A percentile compares a stretch with the other conserved stretches of the same genome.
phyloP scores from a whole-genome alignment of 2,888 invertebrate species.

The Marasmarcha lunaedactyla region DNA sequence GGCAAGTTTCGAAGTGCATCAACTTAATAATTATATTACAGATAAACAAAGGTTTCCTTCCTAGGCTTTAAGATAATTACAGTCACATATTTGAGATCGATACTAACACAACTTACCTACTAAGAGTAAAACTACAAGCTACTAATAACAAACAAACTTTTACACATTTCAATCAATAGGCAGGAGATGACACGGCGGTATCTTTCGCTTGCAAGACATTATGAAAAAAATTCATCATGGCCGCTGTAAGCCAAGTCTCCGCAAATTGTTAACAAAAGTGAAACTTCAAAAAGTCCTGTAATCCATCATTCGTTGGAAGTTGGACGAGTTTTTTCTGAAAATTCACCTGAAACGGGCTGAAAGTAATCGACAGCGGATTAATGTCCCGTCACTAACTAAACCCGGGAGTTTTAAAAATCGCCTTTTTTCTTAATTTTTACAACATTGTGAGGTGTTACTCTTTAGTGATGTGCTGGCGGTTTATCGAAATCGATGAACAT shows the following conservation, averaged over 20 bases:
- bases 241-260: not conserved
- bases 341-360: slow-evolving; percentile 4
- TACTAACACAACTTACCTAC: no score
- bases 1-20: no score
- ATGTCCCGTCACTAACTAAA: slow-evolving; percentile 66
- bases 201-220: no score
- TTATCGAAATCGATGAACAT: slow-evolving; percentile 14
- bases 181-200: no score
- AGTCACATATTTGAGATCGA: no score
- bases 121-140: no score
- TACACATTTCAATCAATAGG: no score
- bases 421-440: slow-evolving; percentile 63
- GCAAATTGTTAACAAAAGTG: not conserved
- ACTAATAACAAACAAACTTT: no score
- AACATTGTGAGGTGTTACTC: slow-evolving; percentile 59
- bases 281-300: not conserved
- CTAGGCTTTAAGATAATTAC: no score
- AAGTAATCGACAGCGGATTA: slow-evolving; percentile 62
- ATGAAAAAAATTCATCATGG: not conserved
- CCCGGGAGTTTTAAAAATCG: slow-evolving; percentile 45
- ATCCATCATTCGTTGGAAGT: not conserved
- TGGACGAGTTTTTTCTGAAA: not conserved
- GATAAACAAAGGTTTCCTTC: no score
- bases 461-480: slow-evolving; percentile 5
- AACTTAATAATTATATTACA: no score